Base-by-base conservation (phyloP, 2,797 vertebrate species). In the Sarcoramphus papa region DNA sequence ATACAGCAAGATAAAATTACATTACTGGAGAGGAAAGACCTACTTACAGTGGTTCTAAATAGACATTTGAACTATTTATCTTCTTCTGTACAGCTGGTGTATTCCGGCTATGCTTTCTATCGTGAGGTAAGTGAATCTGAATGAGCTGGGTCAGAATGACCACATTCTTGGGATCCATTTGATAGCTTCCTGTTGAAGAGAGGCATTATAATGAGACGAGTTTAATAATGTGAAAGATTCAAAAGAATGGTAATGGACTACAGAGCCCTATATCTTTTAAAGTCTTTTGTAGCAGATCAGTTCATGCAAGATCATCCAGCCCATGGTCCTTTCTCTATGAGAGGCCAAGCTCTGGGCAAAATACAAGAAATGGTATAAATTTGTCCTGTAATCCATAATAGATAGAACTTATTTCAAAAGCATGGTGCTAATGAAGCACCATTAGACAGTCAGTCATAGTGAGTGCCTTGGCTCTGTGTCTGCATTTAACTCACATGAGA, bases 1-100 rank as follows among this genome's bases (percentile, higher is more conserved):
- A 97, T 95, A 91, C 86, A 91, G 91, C 47, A 78, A 85, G 91
- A 94, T 90, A 94, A 95, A 97, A 97, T 97, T 95, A 94, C 93
- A 56, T 94, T 94, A 92, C 73, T 91, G 93, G 68, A 96, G 53
- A 81, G 81, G 91, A 92, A 94, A 94, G 68, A 93, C 93, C 92
- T 95, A 48, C 72, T 95, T 95, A 94, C 82, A 65, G 60, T 83
- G 33, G 30, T 91, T 95, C 86, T 78, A 95, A 84, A 72, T 24
- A 91, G 87, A 85, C 43, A 91, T 88, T 65, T 90, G 84, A 95
- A 83, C 81, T 92, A 88, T 88, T 94, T 93, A 85, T 92, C 87
- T 81, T 84, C 88, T 86, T 86, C 83, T 87, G 62, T 56, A 59
- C 75, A 94, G 68, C 84, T 93, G 64, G 56, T 24, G 27, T 75